Percentiles rank a stretch among this genome's conserved stretches.
Conservation (phyloP, 2,888 invertebrate species). For the Drosophila nr. perissopoda region DNA sequence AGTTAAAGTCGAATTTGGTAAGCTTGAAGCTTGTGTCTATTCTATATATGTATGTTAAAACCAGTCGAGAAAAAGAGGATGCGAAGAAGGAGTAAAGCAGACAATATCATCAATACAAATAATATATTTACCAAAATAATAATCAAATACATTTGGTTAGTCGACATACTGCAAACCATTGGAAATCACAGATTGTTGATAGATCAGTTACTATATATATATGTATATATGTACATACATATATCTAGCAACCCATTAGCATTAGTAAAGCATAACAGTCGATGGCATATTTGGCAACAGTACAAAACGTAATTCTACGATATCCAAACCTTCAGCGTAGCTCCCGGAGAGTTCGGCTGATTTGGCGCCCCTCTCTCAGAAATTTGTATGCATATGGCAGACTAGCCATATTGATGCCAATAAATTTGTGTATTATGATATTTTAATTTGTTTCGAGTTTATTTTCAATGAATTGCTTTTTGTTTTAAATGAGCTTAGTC, state of each 20-base stretch:
- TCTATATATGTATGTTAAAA: too few relatives aligned
- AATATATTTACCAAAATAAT: background rate
- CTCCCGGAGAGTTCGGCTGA: slow-evolving; percentile 26
- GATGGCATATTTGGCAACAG: slow-evolving; percentile 16
- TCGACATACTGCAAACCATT: background rate
- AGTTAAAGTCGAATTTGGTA: background rate
- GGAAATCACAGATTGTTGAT: background rate
- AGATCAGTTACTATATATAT: background rate
- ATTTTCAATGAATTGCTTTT: slow-evolving; percentile 71
- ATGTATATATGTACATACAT: background rate
- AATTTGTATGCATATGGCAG: slow-evolving; percentile 48
- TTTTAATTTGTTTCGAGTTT: slow-evolving; percentile 62
- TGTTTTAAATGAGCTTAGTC: slow-evolving; percentile 69
- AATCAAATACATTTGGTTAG: background rate
- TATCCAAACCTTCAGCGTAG: slow-evolving; percentile 9
- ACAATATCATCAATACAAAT: background rate
- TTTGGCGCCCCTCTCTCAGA: slow-evolving; percentile 33
- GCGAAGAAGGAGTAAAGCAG: too few relatives aligned
- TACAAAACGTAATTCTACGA: background rate
- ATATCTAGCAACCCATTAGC: background rate
- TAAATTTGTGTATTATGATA: slow-evolving; percentile 50
- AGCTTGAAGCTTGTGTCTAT: background rate
- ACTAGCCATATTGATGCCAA: slow-evolving; percentile 40
- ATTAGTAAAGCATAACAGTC: slow-evolving; percentile 1
- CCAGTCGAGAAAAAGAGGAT: too few relatives aligned